Percentiles rank a stretch among this genome's conserved stretches.
Evolutionary conservation across 2,888 invertebrate genomes (phyloP).

Genomic region (Formica aserva): DNA sequence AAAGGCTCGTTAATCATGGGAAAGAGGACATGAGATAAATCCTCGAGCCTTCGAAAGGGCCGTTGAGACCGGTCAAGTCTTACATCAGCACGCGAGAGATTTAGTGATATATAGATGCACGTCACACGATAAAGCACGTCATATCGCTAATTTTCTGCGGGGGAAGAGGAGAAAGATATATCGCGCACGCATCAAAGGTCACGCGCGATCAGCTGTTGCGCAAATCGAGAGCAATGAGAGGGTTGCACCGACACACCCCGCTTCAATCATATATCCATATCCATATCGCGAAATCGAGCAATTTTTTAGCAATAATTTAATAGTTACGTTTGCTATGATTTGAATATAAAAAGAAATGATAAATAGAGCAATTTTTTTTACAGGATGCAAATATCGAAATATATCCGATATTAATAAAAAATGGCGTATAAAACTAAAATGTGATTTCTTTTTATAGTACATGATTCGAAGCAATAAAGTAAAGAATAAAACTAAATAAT

Average conservation of each 20-base stretch:
- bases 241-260: slow-evolving; percentile 54
- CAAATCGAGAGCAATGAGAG: slow-evolving; percentile 55
- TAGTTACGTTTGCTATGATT: background rate
- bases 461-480: slow-evolving; percentile 7
- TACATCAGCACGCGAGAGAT: slow-evolving; percentile 6
- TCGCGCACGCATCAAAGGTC: slow-evolving; percentile 48
- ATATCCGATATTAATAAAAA: no score
- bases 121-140: slow-evolving; percentile 41
- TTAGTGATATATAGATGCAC: slow-evolving; percentile 25
- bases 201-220: slow-evolving; percentile 47
- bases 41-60: slow-evolving; percentile 47
- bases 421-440: background rate
- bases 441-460: background rate
- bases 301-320: background rate
- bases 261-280: slow-evolving; percentile 30
- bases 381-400: no score
- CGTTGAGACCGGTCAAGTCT: background rate
- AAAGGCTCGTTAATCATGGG: slow-evolving; percentile 43
- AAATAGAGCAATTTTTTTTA: background rate
- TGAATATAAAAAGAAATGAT: background rate
- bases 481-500: background rate
- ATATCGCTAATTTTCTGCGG: slow-evolving; percentile 39
- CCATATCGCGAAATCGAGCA: slow-evolving; percentile 19
- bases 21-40: slow-evolving; percentile 27
- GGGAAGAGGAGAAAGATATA: slow-evolving; percentile 34